phyloP scores from a whole-genome alignment of 2,888 invertebrate species.

The Pharmacophagus antenor region DNA sequence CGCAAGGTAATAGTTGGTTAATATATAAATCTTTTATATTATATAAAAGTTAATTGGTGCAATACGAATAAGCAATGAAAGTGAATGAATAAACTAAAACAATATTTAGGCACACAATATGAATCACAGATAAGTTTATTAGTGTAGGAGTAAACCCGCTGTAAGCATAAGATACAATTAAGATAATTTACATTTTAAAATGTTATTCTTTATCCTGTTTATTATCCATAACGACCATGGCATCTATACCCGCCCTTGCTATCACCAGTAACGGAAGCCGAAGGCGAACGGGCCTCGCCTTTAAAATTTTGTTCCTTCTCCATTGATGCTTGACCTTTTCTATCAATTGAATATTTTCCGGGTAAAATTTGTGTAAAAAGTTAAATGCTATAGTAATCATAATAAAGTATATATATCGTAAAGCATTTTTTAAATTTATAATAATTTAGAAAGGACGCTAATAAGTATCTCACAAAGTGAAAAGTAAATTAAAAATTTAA shows the following conservation, averaged over 20 bases:
- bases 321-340: slow-evolving; percentile 21
- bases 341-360: slow-evolving; percentile 23
- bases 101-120: neutral
- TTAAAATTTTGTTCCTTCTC: slow-evolving; percentile 20
- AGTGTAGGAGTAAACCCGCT: slow-evolving; percentile 5
- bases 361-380: slow-evolving; percentile 9
- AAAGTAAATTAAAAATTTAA: neutral
- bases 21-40: too few species aligned
- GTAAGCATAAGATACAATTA: slow-evolving; percentile 5
- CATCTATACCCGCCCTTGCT: slow-evolving; percentile 44
- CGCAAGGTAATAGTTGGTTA: neutral
- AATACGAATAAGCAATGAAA: slow-evolving; percentile 7
- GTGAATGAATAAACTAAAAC: slow-evolving; percentile 1
- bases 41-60: too few species aligned
- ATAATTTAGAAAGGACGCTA: neutral
- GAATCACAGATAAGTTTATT: neutral
- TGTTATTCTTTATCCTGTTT: slow-evolving; percentile 29
- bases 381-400: neutral
- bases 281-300: slow-evolving; percentile 37
- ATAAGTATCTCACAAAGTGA: neutral
- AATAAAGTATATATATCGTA: neutral
- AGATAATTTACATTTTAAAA: slow-evolving; percentile 16
- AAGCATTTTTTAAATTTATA: neutral
- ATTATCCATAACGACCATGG: slow-evolving; percentile 36
- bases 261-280: slow-evolving; percentile 38